Conservation (phyloP, 2,797 vertebrate species). For the Huso huso region DNA sequence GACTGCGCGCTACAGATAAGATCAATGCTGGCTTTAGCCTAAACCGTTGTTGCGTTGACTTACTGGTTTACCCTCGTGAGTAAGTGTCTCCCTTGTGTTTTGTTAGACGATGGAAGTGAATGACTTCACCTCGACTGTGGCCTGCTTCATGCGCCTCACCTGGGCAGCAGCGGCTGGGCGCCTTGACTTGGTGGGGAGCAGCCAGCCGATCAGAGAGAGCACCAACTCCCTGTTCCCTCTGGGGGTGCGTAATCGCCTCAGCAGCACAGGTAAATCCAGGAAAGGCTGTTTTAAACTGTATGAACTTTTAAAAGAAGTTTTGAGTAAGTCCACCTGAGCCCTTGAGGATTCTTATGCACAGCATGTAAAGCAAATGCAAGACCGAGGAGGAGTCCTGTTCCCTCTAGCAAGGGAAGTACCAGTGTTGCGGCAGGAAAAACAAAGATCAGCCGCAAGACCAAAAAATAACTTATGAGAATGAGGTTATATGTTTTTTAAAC, state of each 20-base stretch:
- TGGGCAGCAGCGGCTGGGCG: conserved; percentile 96
- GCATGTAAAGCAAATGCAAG: no score
- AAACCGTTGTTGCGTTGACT: no score
- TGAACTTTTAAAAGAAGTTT: not conserved
- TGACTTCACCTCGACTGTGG: conserved; percentile 92
- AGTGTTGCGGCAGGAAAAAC: not conserved
- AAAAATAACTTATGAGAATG: not conserved
- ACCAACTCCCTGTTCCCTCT: conserved; percentile 74
- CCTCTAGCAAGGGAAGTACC: not conserved
- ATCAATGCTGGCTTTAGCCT: no score
- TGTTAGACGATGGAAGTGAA: conserved; percentile 91
- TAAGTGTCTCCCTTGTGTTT: conserved; percentile 12
- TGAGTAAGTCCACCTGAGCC: not conserved
- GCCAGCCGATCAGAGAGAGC: conserved; percentile 90
- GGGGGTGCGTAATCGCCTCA: conserved; percentile 86
- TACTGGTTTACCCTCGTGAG: no score
- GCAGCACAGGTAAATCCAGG: conserved; percentile 81
- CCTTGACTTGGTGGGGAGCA: conserved; percentile 90
- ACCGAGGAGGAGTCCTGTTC: not conserved
- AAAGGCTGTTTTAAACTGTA: not conserved
- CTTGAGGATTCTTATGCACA: no score
- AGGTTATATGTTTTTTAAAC: not conserved
- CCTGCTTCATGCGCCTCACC: conserved; percentile 94
- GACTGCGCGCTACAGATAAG: no score
- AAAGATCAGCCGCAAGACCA: no score